Evolutionary conservation across 2,113 vertebrate genomes (phyloP).

Genomic region (Centropus bengalensis): DNA sequence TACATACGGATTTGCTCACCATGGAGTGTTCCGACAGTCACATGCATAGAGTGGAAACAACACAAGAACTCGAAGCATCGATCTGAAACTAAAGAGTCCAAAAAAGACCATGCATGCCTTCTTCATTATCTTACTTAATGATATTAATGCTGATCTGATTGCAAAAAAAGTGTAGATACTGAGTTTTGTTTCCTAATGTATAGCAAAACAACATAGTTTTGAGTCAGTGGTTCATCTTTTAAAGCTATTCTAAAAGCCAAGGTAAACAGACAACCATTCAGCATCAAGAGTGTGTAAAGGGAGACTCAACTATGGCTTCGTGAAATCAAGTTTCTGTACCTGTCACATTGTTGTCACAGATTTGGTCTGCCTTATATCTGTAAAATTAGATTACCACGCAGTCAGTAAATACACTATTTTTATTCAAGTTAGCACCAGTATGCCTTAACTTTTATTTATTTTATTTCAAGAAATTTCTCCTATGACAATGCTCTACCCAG

Average conservation of each 20-base stretch:
- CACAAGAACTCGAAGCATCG: not conserved
- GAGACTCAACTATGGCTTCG: not conserved
- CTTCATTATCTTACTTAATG: not conserved
- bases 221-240: not conserved
- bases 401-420: not conserved
- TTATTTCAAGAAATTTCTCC: not conserved
- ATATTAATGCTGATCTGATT: not conserved
- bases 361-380: not conserved
- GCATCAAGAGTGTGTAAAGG: not conserved
- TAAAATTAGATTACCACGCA: not conserved
- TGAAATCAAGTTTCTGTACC: not conserved
- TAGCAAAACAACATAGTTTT: not conserved
- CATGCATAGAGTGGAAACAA: not conserved
- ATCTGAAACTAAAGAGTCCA: not conserved
- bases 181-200: not conserved
- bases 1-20: accelerated
- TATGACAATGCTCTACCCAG: not conserved
- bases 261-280: not conserved
- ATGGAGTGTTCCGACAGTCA: not conserved
- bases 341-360: not conserved
- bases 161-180: not conserved
- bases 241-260: not conserved
- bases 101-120: not conserved
- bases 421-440: not conserved
- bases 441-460: not conserved